Evolutionary conservation across 2,113 vertebrate genomes (phyloP).

Genomic region (Numenius arquata): DNA sequence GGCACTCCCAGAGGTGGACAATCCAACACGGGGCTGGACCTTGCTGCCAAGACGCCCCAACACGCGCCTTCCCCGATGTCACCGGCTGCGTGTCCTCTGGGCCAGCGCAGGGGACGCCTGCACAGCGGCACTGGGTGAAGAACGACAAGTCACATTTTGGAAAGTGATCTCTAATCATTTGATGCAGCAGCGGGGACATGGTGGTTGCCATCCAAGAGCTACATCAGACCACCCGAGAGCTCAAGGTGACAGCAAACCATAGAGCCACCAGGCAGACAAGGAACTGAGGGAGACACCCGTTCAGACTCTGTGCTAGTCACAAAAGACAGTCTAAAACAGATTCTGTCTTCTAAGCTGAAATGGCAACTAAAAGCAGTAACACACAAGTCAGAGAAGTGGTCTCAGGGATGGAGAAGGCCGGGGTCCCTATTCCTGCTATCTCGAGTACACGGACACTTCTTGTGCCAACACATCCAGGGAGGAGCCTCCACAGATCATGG

Average conservation of each 20-base stretch:
- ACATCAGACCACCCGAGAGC: background rate
- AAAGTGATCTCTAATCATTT: background rate
- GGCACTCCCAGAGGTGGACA: rapidly evolving
- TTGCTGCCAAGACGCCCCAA: background rate
- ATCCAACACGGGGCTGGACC: background rate
- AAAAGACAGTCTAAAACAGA: background rate
- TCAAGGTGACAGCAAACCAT: background rate
- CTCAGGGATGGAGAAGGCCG: background rate
- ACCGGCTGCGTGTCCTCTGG: rapidly evolving
- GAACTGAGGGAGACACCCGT: background rate
- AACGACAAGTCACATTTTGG: background rate
- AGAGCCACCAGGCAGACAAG: background rate
- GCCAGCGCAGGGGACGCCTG: rapidly evolving
- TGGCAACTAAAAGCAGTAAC: background rate
- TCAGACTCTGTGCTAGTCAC: background rate
- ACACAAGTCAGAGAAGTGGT: background rate
- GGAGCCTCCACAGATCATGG: background rate
- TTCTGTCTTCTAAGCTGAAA: background rate
- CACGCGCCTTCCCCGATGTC: background rate
- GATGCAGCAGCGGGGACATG: background rate
- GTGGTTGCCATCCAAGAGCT: background rate
- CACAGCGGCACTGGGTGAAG: background rate
- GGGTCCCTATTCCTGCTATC: background rate
- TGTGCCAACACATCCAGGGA: background rate
- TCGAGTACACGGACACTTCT: background rate